Base-by-base conservation (phyloP, 2,888 invertebrate species). In the Drosophila nr. perissopoda region DNA sequence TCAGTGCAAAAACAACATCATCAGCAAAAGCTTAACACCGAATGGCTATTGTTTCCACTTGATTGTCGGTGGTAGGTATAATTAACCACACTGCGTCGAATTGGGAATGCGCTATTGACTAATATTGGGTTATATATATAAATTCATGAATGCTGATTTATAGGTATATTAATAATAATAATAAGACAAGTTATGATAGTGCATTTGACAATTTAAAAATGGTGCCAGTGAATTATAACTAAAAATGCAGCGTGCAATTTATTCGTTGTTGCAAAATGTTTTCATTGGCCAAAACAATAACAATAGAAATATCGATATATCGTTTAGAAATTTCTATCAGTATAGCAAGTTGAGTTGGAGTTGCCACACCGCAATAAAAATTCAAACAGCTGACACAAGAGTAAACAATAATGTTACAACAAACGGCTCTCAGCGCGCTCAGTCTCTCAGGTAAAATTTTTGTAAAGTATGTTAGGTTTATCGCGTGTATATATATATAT, bases 331-430 rank as follows among this genome's bases (percentile, higher is more conserved):
- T 40, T 48, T 66, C 71, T 65, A 72, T 25, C 34, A 21, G 27
- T 59, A 31, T 13, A 4, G 36, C 27, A 16, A 60, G n/a, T 63
- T 42, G 18, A 27, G 25, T 52, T 52, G 40, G 64, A 68, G 61
- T 65, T 68, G 78, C 73, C 67, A 78, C 36, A 42, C 21, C 38
- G 38, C 11, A 16, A n/a, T 6, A 11, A 18, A 51, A 61, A 56
- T 52, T 46, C n/a, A 60, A 76, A 60, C 78, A 78, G 81, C 78
- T 78, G 78, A 53, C 46, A 27, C 8, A 27, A 65, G n/a, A 53
- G 52, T 62, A 71, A 76, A 59, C 36, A 11, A 34, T 53, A 38
- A 51, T 51, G 42, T 38, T 53, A 75, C 51, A 56, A 33, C 36
- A 36, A 31, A 10, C 51, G 21, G 0, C 65, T 68, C 74, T 68